A percentile compares a stretch with the other conserved stretches of the same genome.
Conservation (phyloP, 2,797 vertebrate species). For the Gallinago nigripennis region DNA sequence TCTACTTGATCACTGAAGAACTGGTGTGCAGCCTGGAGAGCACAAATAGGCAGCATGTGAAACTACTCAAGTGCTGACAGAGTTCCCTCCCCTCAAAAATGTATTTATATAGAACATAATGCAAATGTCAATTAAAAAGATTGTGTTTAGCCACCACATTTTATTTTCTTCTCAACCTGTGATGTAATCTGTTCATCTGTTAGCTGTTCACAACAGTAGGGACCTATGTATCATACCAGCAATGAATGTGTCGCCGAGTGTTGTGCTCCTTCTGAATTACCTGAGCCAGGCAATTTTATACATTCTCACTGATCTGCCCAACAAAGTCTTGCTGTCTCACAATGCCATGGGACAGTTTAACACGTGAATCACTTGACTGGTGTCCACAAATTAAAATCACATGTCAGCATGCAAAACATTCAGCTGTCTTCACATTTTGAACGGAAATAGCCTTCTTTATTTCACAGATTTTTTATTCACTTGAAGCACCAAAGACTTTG, state of each 20-base stretch:
- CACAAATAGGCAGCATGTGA: constrained; percentile 30
- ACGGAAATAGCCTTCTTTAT: not conserved
- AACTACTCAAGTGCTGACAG: constrained; percentile 65
- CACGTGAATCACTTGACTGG: not conserved
- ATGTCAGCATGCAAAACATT: not conserved
- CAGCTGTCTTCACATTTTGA: not conserved
- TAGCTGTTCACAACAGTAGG: not conserved
- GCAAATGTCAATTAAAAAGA: not conserved
- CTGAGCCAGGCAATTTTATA: not conserved
- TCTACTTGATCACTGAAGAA: not conserved
- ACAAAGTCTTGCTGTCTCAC: not conserved
- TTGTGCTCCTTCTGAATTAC: not conserved
- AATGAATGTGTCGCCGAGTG: not conserved
- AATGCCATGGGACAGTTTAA: not conserved
- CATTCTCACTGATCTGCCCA: not conserved
- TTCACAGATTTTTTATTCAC: not conserved
- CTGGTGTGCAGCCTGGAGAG: not conserved
- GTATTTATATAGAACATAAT: constrained; percentile 12
- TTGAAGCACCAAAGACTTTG: not conserved
- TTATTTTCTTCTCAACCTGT: constrained; percentile 10
- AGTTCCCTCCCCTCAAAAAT: constrained; percentile 27
- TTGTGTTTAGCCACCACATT: constrained; percentile 34
- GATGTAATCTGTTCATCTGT: constrained; percentile 26
- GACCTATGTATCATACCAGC: not conserved
- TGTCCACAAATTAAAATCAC: constrained; percentile 9